Conservation (phyloP, 2,888 invertebrate species). For the Ennomos fuscantarius region DNA sequence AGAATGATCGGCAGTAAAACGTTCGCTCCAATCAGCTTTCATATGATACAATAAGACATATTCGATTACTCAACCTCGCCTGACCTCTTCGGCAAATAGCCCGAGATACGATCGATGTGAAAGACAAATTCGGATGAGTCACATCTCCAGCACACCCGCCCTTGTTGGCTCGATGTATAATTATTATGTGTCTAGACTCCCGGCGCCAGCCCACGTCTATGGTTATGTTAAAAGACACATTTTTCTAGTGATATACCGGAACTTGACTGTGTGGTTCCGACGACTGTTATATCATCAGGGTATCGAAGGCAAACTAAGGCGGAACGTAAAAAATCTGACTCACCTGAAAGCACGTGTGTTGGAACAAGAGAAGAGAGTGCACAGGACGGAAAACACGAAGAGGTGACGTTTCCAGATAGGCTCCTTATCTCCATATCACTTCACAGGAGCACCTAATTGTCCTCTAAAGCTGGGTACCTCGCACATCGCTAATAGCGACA, state of each 20-base stretch:
- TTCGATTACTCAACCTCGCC: conserved; percentile 53
- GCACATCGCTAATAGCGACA: conserved; percentile 73
- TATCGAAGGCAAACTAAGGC: conserved; percentile 18
- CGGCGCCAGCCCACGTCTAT: conserved; percentile 73
- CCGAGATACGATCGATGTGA: conserved; percentile 72
- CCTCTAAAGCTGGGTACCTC: conserved; percentile 67
- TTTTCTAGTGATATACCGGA: conserved; percentile 36
- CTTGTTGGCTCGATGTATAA: conserved; percentile 76
- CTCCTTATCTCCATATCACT: conserved; percentile 82
- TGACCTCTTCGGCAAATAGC: conserved; percentile 64
- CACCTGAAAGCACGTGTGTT: conserved; percentile 72
- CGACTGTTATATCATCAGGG: conserved; percentile 34
- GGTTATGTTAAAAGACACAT: conserved; percentile 60
- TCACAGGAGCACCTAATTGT: conserved; percentile 72
- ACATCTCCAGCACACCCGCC: conserved; percentile 71
- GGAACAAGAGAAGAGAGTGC: conserved; percentile 69
- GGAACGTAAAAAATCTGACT: conserved; percentile 36
- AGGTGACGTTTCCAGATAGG: conserved; percentile 67
- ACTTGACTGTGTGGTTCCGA: conserved; percentile 22
- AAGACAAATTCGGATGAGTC: conserved; percentile 75
- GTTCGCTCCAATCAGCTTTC: conserved; percentile 42
- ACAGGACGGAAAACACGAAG: conserved; percentile 80
- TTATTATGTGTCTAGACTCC: conserved; percentile 80
- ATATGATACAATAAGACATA: conserved; percentile 57
- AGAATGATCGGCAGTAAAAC: conserved; percentile 18